Base-by-base conservation (phyloP, 2,797 vertebrate genomes). In the Clarias platycephalus region DNA sequence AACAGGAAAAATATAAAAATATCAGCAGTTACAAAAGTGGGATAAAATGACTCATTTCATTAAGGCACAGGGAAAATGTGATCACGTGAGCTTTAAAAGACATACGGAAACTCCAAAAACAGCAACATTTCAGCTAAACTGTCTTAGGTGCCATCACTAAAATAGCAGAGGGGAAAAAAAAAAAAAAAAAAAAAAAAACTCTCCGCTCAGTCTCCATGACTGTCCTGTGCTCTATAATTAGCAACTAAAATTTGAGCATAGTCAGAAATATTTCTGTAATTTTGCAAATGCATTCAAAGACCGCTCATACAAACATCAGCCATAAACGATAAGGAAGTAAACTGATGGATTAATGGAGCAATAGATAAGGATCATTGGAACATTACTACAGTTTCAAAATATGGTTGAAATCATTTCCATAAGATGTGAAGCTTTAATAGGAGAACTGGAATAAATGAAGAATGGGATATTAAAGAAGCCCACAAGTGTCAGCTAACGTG, bases 31-130 rank as follows among this genome's bases (percentile, higher is more conserved):
- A 62, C 57, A 24, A 40, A 86, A 72, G 24, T 79, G 85, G 63
- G 81, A 79, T 68, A 64, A 80, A 63, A 83, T 83, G 81, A 80
- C 49, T 86, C 67, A 86, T 62, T 80, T 53, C 20, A 83, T 66
- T 31, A 79, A 79, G 83, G 71, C 37, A 55, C 76, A 62, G 63
- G 64, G 18, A 63, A 68, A 68, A 55, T 66, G 13, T 28, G 71
- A 83, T 79, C 72, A 63, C 82, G 76, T 40, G 15, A 62, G 76
- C 22, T 86, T 84, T 12, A 89, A 84, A 57, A 81, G 55, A 31
- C 71, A 80, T 70, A 74, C 62, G 24, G 28, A 72, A 84, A 72
- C 77, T 53, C 83, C 80, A 87, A 87, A 91, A 91, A 90, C 83
- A 55, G 74, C 37, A 80, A 66, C 62, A 31, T 53, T 28, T 20